Evolutionary conservation across 2,797 vertebrate genomes (phyloP), one percentile per base, ranked within the genome.

Genomic region (Danio kyathit): DNA sequence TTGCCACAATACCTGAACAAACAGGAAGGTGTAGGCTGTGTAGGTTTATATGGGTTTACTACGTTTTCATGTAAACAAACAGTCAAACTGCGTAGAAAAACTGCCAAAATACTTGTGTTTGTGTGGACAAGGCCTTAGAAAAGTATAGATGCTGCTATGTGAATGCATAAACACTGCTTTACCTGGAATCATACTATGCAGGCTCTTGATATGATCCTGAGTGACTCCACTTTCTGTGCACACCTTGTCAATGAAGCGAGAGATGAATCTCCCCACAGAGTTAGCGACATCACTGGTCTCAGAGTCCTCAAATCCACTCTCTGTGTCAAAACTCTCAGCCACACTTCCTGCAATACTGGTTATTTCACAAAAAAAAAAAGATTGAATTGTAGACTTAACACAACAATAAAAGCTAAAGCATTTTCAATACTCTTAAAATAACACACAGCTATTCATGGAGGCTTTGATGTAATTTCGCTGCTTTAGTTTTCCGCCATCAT

Each of bases 131-230:
- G 14, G 7, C 14, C 60, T 7, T 61, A 61, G 59, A 40, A 54
- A 44, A 14, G 12, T 43, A 43, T 19, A 19, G 44, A 0, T 38
- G 17, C 7, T 43, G 17, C 44, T 59, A 4, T 7, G 66, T 48
- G 44, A 29, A 13, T 29, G 7, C 5, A 46, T 29, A 14, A 13
- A 52, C 49, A 9, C 41, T 49, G 12, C 61, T 81, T 17, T 89
- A 99, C 98, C 98, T 95, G 98, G 98, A 88, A 99, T 99, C 98
- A 99, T 99, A 89, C 95, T 97, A 87, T 99, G 97, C 88, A 99
- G 95, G 84, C 95, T 97, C 91, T 98, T 98, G 93, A 99, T 98
- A 87, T 99, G 98, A 54, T 99, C 98, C 90, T 99, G 97, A 41
- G 97, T 99, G 73, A 99, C 97, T 6, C 96, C 97, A 11, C 98